These are phyloP conservation scores for Branchipolynoe longqiensis DNA, from an alignment of 2,888 invertebrate genomes.

Conservation along the genomic window DNA sequence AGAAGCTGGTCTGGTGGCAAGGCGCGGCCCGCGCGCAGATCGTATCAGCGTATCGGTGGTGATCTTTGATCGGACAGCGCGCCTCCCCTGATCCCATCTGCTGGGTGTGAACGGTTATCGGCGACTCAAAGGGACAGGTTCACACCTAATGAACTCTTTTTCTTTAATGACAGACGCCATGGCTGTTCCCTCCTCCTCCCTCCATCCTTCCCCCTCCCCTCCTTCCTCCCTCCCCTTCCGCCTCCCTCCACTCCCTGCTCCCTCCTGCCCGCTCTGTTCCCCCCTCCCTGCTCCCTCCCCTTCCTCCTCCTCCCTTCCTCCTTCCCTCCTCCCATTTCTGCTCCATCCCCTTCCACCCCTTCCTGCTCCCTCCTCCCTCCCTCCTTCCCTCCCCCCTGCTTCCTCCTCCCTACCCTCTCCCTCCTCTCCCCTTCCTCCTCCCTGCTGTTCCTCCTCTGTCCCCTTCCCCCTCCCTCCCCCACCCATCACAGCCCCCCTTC, in stretches of 20 bases:
- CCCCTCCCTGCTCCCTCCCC: neutral
- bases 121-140: constrained; percentile 33
- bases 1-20: constrained; percentile 11
- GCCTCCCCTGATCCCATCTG: constrained; percentile 48
- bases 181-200: neutral
- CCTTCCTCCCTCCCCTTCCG: neutral
- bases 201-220: neutral
- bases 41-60: constrained; percentile 41
- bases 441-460: too few species aligned
- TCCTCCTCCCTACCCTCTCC: neutral
- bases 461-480: too few species aligned
- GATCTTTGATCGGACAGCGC: constrained; percentile 56
- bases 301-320: neutral
- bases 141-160: constrained; percentile 56
- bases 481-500: too few species aligned
- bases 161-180: constrained; percentile 30
- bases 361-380: neutral
- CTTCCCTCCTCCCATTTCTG: neutral
- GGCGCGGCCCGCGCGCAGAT: neutral
- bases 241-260: neutral
- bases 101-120: constrained; percentile 43
- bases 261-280: neutral
- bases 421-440: neutral
- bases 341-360: neutral
- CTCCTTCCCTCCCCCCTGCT: neutral